These are phyloP conservation scores for Mythimna lalbum DNA, from an alignment of 2,888 invertebrate species.

Conservation along the genomic window DNA sequence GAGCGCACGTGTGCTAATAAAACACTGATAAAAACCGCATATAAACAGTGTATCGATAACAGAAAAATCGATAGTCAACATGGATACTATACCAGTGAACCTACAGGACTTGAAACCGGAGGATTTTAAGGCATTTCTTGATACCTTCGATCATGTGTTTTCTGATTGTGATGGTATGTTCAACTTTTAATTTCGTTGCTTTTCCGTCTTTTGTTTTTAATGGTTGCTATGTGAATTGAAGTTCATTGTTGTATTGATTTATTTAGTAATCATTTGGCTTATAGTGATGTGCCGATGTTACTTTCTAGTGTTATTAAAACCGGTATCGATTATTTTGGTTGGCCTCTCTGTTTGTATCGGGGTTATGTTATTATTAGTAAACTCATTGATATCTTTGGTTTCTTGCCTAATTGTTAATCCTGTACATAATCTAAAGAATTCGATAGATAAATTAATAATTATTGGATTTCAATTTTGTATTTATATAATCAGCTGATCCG, in stretches of 20 bases:
- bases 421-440: not conserved
- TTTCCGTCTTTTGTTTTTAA: conserved; percentile 11
- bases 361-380: not conserved
- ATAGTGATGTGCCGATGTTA: not conserved
- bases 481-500: not conserved
- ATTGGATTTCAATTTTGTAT: not conserved
- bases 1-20: conserved; percentile 74
- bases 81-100: conserved; percentile 75
- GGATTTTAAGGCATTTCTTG: conserved; percentile 88
- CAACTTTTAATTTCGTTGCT: conserved; percentile 1
- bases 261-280: not conserved
- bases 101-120: conserved; percentile 82
- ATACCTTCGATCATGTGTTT: conserved; percentile 93
- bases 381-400: not conserved
- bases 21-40: conserved; percentile 42
- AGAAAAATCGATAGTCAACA: conserved; percentile 61
- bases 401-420: not conserved
- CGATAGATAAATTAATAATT: too few relatives aligned
- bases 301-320: conserved; percentile 16
- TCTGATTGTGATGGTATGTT: conserved; percentile 94
- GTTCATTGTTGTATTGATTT: not conserved
- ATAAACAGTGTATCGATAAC: conserved; percentile 45
- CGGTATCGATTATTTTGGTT: conserved; percentile 9
- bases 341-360: not conserved
- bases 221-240: not conserved